phyloP scores from a whole-genome alignment of 2,797 vertebrate genomes.

The Dryobates pubescens region DNA sequence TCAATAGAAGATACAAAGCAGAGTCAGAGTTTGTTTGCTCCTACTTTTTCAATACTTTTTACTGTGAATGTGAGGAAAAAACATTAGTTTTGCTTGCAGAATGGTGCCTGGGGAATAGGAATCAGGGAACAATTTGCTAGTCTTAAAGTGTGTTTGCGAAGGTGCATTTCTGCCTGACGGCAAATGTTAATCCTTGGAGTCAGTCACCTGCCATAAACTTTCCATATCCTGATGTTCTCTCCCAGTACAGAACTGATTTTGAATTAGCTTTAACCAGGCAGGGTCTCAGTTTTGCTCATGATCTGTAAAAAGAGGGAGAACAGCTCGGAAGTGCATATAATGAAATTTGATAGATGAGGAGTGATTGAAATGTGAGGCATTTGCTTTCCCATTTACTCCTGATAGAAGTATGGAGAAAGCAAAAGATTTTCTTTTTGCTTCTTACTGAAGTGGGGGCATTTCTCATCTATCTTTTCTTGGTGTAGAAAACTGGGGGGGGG shows the following conservation, averaged over 20 bases:
- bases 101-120: constrained; percentile 66
- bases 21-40: constrained; percentile 60
- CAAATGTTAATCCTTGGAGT: constrained; percentile 71
- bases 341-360: constrained; percentile 55
- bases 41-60: constrained; percentile 50
- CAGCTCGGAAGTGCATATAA: background rate
- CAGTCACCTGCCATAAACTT: constrained; percentile 68
- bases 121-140: constrained; percentile 73
- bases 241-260: constrained; percentile 42
- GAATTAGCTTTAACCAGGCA: constrained; percentile 72
- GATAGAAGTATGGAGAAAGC: constrained; percentile 56
- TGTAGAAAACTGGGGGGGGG: constrained; percentile 33
- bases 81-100: constrained; percentile 66
- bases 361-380: constrained; percentile 72
- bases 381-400: constrained; percentile 68
- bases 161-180: constrained; percentile 76
- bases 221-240: background rate
- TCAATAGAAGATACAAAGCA: constrained; percentile 64
- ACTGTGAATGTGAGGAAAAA: constrained; percentile 31
- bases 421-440: constrained; percentile 61
- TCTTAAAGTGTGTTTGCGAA: constrained; percentile 69
- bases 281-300: constrained; percentile 5
- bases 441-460: constrained; percentile 17
- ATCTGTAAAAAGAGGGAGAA: background rate
- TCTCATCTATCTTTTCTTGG: constrained; percentile 56